These are phyloP conservation scores for Glaucopsyche alexis DNA, from an alignment of 2,888 invertebrate species.

Conservation along the genomic window DNA sequence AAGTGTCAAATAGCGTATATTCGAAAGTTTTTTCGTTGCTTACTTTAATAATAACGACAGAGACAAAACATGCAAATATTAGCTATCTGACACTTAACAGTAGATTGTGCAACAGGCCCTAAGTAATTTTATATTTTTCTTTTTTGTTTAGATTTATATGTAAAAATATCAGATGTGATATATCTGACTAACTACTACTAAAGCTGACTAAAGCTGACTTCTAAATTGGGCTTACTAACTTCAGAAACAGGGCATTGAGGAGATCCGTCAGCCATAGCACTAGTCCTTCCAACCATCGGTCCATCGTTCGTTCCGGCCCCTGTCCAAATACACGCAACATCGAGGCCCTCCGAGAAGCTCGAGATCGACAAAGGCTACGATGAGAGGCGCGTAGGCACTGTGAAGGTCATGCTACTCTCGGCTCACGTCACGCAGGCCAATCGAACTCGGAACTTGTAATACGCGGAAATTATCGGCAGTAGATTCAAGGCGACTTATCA, in stretches of 20 bases:
- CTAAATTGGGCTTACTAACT: slow-evolving; percentile 48
- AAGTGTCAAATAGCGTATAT: too few species aligned
- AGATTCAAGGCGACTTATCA: neutral
- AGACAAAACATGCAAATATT: too few species aligned
- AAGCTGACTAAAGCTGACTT: neutral
- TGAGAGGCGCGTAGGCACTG: slow-evolving; percentile 4
- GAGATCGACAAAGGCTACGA: slow-evolving; percentile 31
- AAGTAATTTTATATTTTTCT: too few species aligned
- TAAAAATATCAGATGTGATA: neutral
- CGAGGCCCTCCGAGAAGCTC: slow-evolving; percentile 13
- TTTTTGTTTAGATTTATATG: too few species aligned
- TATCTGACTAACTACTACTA: too few species aligned
- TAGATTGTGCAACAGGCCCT: too few species aligned
- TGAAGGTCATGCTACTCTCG: slow-evolving; percentile 1
- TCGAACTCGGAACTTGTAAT: slow-evolving; percentile 1
- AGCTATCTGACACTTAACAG: too few species aligned
- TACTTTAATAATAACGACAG: too few species aligned
- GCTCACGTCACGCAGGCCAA: slow-evolving; percentile 31
- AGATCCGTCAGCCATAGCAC: slow-evolving; percentile 52
- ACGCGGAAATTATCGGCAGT: slow-evolving; percentile 31
- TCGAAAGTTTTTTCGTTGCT: too few species aligned
- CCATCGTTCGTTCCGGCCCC: slow-evolving; percentile 40
- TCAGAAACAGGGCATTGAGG: slow-evolving; percentile 48
- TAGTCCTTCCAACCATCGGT: slow-evolving; percentile 49
- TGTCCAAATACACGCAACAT: slow-evolving; percentile 7